A percentile compares a stretch with the other conserved stretches of the same genome.
phyloP scores from a whole-genome alignment of 2,113 vertebrate species.

The Clarias gariepinus region DNA sequence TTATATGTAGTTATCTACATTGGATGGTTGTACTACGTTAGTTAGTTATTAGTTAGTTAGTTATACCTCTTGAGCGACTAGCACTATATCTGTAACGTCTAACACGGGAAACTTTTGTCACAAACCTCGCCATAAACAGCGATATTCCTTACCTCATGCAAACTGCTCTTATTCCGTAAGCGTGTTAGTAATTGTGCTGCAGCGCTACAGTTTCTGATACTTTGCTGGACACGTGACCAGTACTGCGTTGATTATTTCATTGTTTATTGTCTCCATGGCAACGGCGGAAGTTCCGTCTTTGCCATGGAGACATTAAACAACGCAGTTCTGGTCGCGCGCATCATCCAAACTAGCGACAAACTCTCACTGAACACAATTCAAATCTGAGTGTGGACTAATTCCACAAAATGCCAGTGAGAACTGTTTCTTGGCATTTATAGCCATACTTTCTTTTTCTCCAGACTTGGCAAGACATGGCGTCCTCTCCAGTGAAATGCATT shows the following conservation, averaged over 20 bases:
- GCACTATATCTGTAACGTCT: background rate
- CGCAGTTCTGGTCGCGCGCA: no score
- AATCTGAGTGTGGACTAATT: background rate
- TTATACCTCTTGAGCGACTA: background rate
- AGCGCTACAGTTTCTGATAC: background rate
- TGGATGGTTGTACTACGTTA: no score
- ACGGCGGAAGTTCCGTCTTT: constrained; percentile 44
- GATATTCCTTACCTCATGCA: background rate
- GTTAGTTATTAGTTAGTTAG: background rate
- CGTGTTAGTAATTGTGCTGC: background rate
- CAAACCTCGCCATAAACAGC: background rate
- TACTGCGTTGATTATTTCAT: constrained; percentile 16
- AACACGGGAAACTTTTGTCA: background rate
- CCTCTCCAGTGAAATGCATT: constrained; percentile 37
- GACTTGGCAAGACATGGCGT: constrained; percentile 32
- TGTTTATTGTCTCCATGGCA: constrained; percentile 42
- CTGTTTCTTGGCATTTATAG: constrained; percentile 34
- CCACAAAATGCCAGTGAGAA: constrained; percentile 12
- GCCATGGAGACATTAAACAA: no score
- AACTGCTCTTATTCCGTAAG: no score
- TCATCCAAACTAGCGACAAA: no score
- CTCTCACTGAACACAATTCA: background rate
- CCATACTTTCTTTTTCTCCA: background rate
- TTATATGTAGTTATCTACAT: background rate
- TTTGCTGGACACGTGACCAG: background rate